Conservation (phyloP, 2,797 vertebrate genomes). For the Pterois miles region DNA sequence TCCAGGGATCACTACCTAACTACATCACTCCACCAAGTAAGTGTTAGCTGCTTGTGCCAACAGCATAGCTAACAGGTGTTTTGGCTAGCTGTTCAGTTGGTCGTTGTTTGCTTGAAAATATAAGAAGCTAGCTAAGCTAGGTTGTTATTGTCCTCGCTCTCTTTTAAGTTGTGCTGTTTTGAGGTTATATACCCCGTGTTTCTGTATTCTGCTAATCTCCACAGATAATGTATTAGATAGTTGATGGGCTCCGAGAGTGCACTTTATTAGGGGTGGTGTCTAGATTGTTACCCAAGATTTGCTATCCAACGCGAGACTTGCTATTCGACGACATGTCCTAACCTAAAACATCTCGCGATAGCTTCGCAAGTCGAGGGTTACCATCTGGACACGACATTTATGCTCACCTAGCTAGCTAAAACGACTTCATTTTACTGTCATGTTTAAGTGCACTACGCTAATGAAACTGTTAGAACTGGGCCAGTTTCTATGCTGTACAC, state of each 20-base stretch:
- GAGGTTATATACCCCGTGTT: not conserved
- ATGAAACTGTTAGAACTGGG: not conserved
- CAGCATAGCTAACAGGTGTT: not conserved
- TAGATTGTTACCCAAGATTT: not conserved
- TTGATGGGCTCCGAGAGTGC: too few relatives aligned
- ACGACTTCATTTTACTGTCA: not conserved
- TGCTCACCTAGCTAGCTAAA: not conserved
- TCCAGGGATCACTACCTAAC: not conserved
- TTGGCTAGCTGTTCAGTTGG: not conserved
- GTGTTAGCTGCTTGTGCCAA: not conserved
- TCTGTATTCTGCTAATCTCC: not conserved
- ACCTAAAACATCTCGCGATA: not conserved
- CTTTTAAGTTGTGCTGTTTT: not conserved
- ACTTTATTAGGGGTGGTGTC: not conserved
- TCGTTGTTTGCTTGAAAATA: not conserved
- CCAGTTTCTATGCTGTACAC: not conserved
- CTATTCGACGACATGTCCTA: not conserved
- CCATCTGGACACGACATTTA: not conserved
- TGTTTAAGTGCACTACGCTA: not conserved
- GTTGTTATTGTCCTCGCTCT: not conserved
- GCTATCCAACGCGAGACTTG: not conserved
- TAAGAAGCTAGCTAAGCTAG: not conserved
- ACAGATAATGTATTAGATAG: too few relatives aligned
- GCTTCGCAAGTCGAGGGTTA: not conserved
- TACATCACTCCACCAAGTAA: not conserved